Evolutionary conservation across 2,113 vertebrate species (phyloP).

Genomic region (Lonchura striata): DNA sequence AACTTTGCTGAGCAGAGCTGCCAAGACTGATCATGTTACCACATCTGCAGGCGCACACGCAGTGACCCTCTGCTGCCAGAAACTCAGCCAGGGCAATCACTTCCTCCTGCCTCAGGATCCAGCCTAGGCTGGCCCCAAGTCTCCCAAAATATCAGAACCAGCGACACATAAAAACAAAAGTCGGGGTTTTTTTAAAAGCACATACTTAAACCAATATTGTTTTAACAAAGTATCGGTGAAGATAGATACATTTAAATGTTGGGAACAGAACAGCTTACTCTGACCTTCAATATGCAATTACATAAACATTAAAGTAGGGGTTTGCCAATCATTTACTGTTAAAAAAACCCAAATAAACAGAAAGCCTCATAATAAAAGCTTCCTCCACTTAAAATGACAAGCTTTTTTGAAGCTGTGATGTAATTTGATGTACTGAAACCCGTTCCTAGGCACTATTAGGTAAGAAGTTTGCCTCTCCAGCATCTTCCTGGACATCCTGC

Average conservation of each 20-base stretch:
- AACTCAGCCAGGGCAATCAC: neutral
- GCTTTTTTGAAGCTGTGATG: neutral
- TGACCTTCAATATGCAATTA: neutral
- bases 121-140: neutral
- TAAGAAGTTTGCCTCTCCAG: neutral
- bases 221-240: neutral
- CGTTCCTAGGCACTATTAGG: neutral
- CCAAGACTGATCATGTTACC: conserved; percentile 50
- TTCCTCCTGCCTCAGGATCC: conserved; percentile 2
- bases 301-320: neutral
- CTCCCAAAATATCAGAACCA: neutral
- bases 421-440: neutral
- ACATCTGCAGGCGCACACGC: conserved; percentile 24
- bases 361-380: neutral
- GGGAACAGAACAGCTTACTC: neutral
- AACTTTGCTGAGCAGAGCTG: conserved; percentile 12
- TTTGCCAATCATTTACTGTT: neutral
- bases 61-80: neutral
- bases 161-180: neutral
- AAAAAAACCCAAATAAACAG: neutral
- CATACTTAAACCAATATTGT: neutral
- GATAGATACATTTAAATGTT: neutral
- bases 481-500: neutral
- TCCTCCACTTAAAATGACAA: neutral
- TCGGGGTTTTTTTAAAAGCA: fast-evolving